A percentile compares a stretch with the other conserved stretches of the same genome.
Evolutionary conservation across 1,140 invertebrate species (phyloP).

Genomic region (Holcopasites calliopsidis): DNA sequence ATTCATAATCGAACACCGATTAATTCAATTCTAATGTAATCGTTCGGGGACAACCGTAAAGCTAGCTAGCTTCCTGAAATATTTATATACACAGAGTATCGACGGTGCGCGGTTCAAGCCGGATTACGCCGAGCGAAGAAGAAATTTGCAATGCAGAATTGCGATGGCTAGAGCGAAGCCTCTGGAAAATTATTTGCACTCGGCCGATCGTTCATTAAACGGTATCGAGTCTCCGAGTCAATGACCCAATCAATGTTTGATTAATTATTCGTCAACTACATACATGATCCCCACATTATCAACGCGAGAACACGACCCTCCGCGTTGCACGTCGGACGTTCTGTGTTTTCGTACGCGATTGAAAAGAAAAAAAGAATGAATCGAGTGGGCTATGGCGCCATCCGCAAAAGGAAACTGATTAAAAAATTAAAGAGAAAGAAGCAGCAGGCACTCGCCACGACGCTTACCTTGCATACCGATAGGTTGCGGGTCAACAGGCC

Average conservation of each 20-base stretch:
- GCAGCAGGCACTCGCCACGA: not conserved
- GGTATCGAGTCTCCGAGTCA: not conserved
- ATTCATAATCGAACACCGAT: too few species aligned
- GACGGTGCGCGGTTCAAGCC: not conserved
- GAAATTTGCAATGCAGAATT: constrained; percentile 1
- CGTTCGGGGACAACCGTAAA: not conserved
- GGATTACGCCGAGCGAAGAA: not conserved
- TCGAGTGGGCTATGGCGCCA: too few species aligned
- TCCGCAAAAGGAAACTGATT: not conserved
- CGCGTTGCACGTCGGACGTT: too few species aligned
- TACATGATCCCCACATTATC: not conserved
- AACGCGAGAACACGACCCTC: not conserved
- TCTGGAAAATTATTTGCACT: constrained; percentile 1
- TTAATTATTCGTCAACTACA: constrained; percentile 16
- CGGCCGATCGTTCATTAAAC: not conserved
- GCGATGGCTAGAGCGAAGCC: not conserved
- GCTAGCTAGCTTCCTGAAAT: not conserved
- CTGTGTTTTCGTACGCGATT: not conserved
- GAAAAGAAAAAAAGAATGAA: too few species aligned
- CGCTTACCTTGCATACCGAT: not conserved
- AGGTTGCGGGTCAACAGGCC: not conserved
- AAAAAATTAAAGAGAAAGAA: not conserved
- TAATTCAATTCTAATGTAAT: not conserved
- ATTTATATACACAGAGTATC: constrained; percentile 2
- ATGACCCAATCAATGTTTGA: not conserved